These are phyloP conservation scores for Agrilus biguttatus DNA, from an alignment of 2,888 invertebrate species.

Conservation along the genomic window DNA sequence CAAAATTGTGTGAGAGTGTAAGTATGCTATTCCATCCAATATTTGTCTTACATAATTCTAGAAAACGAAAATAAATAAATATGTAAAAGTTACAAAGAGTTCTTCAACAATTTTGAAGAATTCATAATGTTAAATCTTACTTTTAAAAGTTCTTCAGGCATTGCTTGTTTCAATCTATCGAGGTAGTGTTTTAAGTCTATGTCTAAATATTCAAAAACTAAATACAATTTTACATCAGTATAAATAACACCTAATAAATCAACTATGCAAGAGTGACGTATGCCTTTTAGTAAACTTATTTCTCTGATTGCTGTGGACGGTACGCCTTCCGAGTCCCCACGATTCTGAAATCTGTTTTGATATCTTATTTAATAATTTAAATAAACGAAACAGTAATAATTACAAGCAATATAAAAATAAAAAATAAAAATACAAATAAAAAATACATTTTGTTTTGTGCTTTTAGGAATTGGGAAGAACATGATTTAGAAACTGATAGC, in stretches of 20 bases:
- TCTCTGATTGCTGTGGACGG: conserved; percentile 96
- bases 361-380: not conserved
- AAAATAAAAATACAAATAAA: not conserved
- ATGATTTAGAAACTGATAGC: not conserved
- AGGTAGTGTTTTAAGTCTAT: conserved; percentile 86
- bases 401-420: not conserved
- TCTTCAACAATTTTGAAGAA: not conserved
- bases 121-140: conserved; percentile 27
- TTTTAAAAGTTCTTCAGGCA: conserved; percentile 51
- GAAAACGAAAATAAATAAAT: conserved; percentile 6
- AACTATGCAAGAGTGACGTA: conserved; percentile 83
- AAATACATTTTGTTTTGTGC: not conserved
- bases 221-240: conserved; percentile 69
- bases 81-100: no score
- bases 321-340: conserved; percentile 88
- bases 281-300: conserved; percentile 81
- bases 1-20: conserved; percentile 77
- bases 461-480: not conserved
- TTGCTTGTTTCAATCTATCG: conserved; percentile 51
- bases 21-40: conserved; percentile 74
- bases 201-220: conserved; percentile 89
- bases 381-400: not conserved
- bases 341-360: conserved; percentile 22
- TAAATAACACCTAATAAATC: conserved; percentile 81
- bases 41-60: conserved; percentile 79